phyloP scores from a whole-genome alignment of 2,888 invertebrate genomes.

The Lymantria monacha region DNA sequence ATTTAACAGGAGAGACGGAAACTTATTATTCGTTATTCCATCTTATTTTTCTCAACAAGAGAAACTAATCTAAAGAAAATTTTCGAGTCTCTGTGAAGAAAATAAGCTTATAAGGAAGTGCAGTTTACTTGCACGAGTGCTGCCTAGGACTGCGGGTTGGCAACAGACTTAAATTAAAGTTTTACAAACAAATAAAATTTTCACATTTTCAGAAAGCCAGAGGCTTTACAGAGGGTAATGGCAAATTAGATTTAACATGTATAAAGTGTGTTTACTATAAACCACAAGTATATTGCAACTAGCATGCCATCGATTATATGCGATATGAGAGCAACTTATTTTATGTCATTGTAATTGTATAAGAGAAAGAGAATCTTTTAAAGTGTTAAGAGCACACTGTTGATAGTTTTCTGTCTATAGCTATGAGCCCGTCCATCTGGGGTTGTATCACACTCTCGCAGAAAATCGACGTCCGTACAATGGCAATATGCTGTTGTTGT shows the following conservation, averaged over 20 bases:
- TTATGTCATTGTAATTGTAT: too few species aligned
- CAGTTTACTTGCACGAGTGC: constrained; percentile 73
- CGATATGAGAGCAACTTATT: too few species aligned
- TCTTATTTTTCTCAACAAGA: constrained; percentile 78
- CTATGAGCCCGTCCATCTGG: too few species aligned
- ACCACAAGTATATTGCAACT: too few species aligned
- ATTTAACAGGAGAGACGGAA: constrained; percentile 68
- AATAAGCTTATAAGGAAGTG: constrained; percentile 80
- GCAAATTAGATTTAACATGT: constrained; percentile 51
- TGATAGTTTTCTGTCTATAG: too few species aligned
- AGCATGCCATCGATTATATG: too few species aligned
- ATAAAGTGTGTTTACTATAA: constrained; percentile 20
- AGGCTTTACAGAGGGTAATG: constrained; percentile 31
- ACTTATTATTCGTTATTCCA: constrained; percentile 75
- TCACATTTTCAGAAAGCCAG: constrained; percentile 43
- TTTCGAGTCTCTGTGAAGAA: constrained; percentile 75
- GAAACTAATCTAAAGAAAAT: constrained; percentile 82
- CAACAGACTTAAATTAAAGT: constrained; percentile 78
- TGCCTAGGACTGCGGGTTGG: constrained; percentile 62
- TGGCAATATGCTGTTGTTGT: too few species aligned
- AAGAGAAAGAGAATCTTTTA: too few species aligned
- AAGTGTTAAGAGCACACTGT: too few species aligned
- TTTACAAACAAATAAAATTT: constrained; percentile 65
- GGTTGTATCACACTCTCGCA: too few species aligned
- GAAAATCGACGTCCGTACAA: too few species aligned